Percentiles rank a stretch among this genome's conserved stretches.
These are phyloP conservation scores for Enteromius thamalakanensis DNA, from an alignment of 2,797 vertebrate genomes.

Conservation along the genomic window DNA sequence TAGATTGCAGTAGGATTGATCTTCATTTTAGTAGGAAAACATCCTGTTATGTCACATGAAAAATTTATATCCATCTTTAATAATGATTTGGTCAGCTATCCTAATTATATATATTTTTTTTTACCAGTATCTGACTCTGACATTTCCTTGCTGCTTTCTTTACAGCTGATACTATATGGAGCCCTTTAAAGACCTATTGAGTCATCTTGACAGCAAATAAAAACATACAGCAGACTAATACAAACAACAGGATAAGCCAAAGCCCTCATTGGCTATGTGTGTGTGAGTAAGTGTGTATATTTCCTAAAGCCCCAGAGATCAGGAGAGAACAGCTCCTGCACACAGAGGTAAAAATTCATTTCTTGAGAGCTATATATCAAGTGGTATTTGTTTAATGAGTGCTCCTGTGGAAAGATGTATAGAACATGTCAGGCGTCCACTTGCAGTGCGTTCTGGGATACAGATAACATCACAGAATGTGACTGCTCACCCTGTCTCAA, in stretches of 20 bases:
- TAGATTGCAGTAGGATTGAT: not conserved
- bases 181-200: slow-evolving; percentile 23
- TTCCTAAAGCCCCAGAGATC: slow-evolving; percentile 73
- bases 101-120: not conserved
- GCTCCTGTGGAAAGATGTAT: slow-evolving; percentile 90
- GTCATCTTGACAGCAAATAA: slow-evolving; percentile 26
- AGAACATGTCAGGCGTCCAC: slow-evolving; percentile 91
- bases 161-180: not conserved
- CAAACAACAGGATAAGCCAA: slow-evolving; percentile 30
- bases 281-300: slow-evolving; percentile 54
- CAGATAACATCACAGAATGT: slow-evolving; percentile 90
- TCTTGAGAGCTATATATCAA: slow-evolving; percentile 88
- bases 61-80: not conserved
- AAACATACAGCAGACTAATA: slow-evolving; percentile 34
- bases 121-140: not conserved
- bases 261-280: slow-evolving; percentile 37
- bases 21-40: not conserved
- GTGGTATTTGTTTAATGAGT: slow-evolving; percentile 91
- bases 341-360: slow-evolving; percentile 83
- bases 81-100: not conserved
- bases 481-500: slow-evolving; percentile 92
- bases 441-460: slow-evolving; percentile 86
- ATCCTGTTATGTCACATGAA: not conserved
- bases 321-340: slow-evolving; percentile 64
- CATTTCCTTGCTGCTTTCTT: not conserved